These are phyloP conservation scores for Amblyornis subalaris DNA, from an alignment of 2,113 vertebrate genomes.

Conservation along the genomic window DNA sequence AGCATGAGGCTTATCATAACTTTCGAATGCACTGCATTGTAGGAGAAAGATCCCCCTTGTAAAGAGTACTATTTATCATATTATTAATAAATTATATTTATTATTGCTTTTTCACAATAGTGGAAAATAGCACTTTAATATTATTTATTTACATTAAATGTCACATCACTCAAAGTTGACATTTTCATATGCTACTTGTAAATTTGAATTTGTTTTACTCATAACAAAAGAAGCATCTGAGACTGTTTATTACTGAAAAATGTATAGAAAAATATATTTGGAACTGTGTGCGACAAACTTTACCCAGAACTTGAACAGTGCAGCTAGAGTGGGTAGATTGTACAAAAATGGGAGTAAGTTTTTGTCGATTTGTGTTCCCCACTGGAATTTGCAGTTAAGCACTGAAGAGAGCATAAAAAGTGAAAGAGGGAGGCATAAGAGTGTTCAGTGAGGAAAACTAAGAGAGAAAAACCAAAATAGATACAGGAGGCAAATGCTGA, in stretches of 20 bases:
- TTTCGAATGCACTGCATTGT: background rate
- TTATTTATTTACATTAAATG: background rate
- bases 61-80: background rate
- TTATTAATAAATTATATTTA: background rate
- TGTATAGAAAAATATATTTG: background rate
- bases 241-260: background rate
- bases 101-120: background rate
- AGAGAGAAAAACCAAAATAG: background rate
- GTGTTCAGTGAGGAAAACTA: background rate
- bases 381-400: background rate
- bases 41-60: background rate
- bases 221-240: background rate
- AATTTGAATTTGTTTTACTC: background rate
- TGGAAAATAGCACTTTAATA: background rate
- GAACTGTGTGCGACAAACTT: background rate
- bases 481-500: background rate
- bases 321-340: background rate
- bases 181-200: background rate
- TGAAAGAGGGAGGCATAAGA: background rate
- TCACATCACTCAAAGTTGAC: background rate
- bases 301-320: background rate
- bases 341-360: background rate
- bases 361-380: background rate
- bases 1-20: rapidly evolving
- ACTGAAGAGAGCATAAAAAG: background rate